Percentiles rank a stretch among this genome's conserved stretches.
Evolutionary conservation across 2,113 vertebrate species (phyloP).

Genomic region (Cheilinus undulatus): DNA sequence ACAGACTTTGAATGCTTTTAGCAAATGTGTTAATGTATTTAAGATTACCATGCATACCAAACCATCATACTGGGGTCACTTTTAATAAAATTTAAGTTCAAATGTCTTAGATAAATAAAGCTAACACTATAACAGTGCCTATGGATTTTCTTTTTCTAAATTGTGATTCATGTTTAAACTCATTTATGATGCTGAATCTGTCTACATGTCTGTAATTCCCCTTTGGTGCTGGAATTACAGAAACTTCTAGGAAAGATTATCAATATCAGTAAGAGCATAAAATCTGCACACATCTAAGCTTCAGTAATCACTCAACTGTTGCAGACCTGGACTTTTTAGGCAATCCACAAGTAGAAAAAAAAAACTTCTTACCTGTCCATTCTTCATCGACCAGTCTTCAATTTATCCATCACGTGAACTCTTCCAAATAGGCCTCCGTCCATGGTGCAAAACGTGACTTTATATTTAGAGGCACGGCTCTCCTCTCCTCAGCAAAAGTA

Average conservation of each 20-base stretch:
- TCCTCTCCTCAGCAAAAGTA: conserved; percentile 50
- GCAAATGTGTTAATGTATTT: background rate
- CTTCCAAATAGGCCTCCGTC: conserved; percentile 48
- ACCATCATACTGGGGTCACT: background rate
- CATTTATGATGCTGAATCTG: background rate
- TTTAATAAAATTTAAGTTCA: background rate
- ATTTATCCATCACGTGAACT: conserved; percentile 53
- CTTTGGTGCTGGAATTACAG: background rate
- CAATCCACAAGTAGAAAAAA: background rate
- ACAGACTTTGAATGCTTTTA: background rate
- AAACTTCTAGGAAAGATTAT: background rate
- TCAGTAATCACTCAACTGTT: background rate
- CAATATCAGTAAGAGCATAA: background rate
- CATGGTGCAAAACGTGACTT: conserved; percentile 59
- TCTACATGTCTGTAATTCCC: background rate
- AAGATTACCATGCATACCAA: background rate
- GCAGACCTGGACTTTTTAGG: background rate
- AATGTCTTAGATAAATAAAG: background rate
- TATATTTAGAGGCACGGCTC: conserved; percentile 48
- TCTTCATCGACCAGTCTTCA: conserved; percentile 66
- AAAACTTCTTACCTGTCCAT: conserved; percentile 71
- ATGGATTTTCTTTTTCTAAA: background rate
- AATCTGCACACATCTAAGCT: conserved; percentile 1
- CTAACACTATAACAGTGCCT: background rate
- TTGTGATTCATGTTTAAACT: background rate